A percentile compares a stretch with the other conserved stretches of the same genome.
phyloP scores from a whole-genome alignment of 2,113 vertebrate species.

The Marmota monax region DNA sequence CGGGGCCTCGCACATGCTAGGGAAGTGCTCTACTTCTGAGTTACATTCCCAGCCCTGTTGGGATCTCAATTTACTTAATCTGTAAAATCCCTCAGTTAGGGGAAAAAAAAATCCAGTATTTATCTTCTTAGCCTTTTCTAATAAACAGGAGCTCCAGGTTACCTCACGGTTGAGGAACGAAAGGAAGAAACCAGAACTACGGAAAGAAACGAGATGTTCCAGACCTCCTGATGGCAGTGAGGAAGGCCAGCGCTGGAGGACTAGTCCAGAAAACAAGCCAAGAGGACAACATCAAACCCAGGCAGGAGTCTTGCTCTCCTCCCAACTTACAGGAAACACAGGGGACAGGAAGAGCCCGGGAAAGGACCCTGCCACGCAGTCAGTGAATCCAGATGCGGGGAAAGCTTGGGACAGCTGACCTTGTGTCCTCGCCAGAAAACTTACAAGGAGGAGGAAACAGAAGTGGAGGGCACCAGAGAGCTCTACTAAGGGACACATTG shows the following conservation, averaged over 20 bases:
- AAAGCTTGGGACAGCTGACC: neutral
- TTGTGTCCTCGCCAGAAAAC: neutral
- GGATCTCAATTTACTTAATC: neutral
- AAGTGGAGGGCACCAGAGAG: neutral
- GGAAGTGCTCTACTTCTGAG: too few species aligned
- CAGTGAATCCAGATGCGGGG: neutral
- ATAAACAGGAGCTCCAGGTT: neutral
- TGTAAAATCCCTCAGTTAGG: neutral
- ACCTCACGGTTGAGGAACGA: neutral
- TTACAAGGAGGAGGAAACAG: neutral
- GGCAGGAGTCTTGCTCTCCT: neutral
- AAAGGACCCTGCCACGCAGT: neutral
- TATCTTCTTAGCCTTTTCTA: neutral
- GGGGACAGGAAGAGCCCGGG: neutral
- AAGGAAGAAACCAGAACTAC: neutral
- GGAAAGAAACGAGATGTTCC: fast-evolving
- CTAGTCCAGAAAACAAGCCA: neutral
- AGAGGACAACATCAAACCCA: neutral
- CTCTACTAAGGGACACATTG: neutral
- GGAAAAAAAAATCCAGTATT: neutral
- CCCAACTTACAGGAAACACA: neutral
- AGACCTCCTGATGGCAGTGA: neutral
- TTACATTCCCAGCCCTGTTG: neutral
- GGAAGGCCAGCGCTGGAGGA: fast-evolving
- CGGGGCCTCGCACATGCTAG: too few species aligned